These are phyloP conservation scores for Sigmodon hispidus DNA, from an alignment of 2,113 vertebrate genomes.

Conservation along the genomic window DNA sequence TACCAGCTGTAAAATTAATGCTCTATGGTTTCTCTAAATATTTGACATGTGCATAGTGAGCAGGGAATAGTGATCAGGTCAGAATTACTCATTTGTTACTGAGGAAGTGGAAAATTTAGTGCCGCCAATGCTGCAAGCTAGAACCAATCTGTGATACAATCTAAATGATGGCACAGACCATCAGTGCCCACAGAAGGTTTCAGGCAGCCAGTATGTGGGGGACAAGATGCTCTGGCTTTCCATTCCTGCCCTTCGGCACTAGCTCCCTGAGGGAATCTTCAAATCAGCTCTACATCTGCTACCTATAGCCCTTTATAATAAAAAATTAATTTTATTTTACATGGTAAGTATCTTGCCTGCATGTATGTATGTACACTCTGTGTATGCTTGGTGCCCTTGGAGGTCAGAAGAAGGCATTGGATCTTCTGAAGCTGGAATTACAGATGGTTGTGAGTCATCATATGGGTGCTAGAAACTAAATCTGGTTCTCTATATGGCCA, in stretches of 20 bases:
- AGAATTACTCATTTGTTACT: slow-evolving; percentile 65
- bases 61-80: slow-evolving; percentile 63
- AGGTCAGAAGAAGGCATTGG: neutral
- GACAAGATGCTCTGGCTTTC: neutral
- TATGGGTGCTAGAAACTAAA: neutral
- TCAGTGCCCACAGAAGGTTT: neutral
- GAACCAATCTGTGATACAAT: neutral
- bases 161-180: neutral
- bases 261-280: neutral
- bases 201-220: neutral
- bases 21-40: slow-evolving; percentile 67
- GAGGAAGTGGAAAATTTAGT: slow-evolving; percentile 28
- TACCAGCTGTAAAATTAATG: slow-evolving; percentile 39
- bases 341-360: neutral
- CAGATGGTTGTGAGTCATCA: neutral
- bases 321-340: neutral
- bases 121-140: neutral
- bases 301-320: neutral
- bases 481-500: neutral
- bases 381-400: too few species aligned
- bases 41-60: slow-evolving; percentile 54
- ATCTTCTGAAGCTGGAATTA: neutral
- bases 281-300: neutral
- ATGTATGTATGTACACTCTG: neutral
- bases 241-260: too few species aligned